Conservation (phyloP, 2,888 invertebrate genomes). For the Chymomyza procnemis region DNA sequence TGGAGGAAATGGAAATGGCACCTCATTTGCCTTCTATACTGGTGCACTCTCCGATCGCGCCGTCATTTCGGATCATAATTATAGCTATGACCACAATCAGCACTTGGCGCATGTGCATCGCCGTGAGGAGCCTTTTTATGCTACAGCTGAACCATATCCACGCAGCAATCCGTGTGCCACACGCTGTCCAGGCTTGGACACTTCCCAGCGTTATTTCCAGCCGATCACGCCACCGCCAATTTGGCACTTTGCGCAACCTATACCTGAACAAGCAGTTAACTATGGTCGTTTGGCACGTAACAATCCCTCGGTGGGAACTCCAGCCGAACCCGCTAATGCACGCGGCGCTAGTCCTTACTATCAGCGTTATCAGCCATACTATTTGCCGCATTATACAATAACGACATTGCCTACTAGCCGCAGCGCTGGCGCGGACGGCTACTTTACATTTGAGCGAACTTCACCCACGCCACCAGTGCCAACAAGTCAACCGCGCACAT, state of each 20-base stretch:
- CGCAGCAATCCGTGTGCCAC: slow-evolving; percentile 27
- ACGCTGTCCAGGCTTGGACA: slow-evolving; percentile 55
- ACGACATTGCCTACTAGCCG: slow-evolving; percentile 46
- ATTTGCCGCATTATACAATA: slow-evolving; percentile 58
- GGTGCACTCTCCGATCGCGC: slow-evolving; percentile 55
- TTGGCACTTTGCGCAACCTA: slow-evolving; percentile 41
- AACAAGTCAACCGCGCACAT: background rate
- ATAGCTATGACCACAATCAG: slow-evolving; percentile 52
- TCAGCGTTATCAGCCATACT: slow-evolving; percentile 57
- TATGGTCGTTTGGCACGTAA: slow-evolving; percentile 1
- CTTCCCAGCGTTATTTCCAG: slow-evolving; percentile 59
- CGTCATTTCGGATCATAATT: slow-evolving; percentile 58
- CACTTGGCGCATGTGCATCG: background rate
- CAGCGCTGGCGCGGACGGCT: slow-evolving; percentile 17
- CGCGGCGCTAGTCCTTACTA: slow-evolving; percentile 59
- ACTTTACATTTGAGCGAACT: slow-evolving; percentile 9
- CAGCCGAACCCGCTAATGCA: slow-evolving; percentile 4
- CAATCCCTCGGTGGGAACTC: slow-evolving; percentile 2
- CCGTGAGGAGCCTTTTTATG: slow-evolving; percentile 8
- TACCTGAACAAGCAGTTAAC: slow-evolving; percentile 28
- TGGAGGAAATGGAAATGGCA: slow-evolving; percentile 32
- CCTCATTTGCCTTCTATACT: slow-evolving; percentile 62
- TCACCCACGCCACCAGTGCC: slow-evolving; percentile 11
- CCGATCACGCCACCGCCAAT: slow-evolving; percentile 58
- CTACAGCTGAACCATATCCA: slow-evolving; percentile 24